Evolutionary conservation across 2,888 invertebrate species (phyloP), one percentile per base, ranked within the genome.

Genomic region (Gastracanthus pulcherrimus): DNA sequence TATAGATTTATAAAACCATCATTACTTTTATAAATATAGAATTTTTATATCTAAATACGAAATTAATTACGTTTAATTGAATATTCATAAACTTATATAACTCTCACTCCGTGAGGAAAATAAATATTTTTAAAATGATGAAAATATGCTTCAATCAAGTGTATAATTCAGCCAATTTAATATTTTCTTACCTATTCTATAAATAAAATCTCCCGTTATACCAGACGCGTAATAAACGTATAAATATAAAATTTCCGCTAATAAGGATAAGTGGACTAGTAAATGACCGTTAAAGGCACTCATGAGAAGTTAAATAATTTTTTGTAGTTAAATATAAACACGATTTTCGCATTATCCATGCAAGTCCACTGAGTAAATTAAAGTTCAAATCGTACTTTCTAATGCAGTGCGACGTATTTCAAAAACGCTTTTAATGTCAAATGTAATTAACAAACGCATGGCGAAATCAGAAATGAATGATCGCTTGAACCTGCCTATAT

Each of bases 381-480:
- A 67, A 26, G 3, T n/a, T 23, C 29, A 7, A 41, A 48, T 48
- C 31, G 31, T 7, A 75, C 55, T 76, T 64, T 67, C 76, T 67
- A 55, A 76, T 38, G 38, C 76, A 55, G 29, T 6, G 23, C 31
- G 55, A 41, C 66, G 13, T 7, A 55, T 6, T 58, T 67, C 19
- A n/a, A n/a, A n/a, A n/a, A n/a, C n/a, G n/a, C n/a, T n/a, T n/a
- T n/a, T n/a, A n/a, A n/a, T n/a, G n/a, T n/a, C n/a, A n/a, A n/a
- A n/a, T n/a, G n/a, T n/a, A n/a, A n/a, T n/a, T n/a, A n/a, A n/a
- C n/a, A n/a, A n/a, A n/a, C n/a, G n/a, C n/a, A n/a, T n/a, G n/a
- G n/a, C n/a, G n/a, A n/a, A n/a, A n/a, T n/a, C n/a, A n/a, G n/a
- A n/a, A n/a, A n/a, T n/a, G n/a, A n/a, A n/a, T n/a, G n/a, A n/a